Base-by-base conservation (phyloP, 2,888 invertebrate genomes). In the Ophraella communa region DNA sequence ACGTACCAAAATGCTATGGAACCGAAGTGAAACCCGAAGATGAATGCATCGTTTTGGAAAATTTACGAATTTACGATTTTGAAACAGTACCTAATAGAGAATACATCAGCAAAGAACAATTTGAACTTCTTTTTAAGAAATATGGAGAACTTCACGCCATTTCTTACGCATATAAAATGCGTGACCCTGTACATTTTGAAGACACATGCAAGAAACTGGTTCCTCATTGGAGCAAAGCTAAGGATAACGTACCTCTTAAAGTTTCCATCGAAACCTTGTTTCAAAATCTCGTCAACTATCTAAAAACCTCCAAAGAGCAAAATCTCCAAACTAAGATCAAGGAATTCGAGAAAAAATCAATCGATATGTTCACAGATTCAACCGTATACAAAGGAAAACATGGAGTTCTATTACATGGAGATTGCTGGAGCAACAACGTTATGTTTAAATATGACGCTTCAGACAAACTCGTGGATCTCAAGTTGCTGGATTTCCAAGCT, bases 381-480 rank as follows among this genome's bases (percentile, higher is more conserved):
- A 24, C 2, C 2, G 10, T 4, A n/a, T 67, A 64, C 35, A 35
- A 49, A 17, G 67, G 62, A 11, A 17, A 58, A 1, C 8, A 68
- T 52, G 61, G 64, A 2, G 74, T 74, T 14, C 66, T 78, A 24
- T 51, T 70, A n/a, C 78, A 78, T 62, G 77, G 77, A n/a, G 77
- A 78, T 64, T 74, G 70, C 45, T 76, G 75, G 73, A 70, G 71
- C 23, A 73, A 75, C 56, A 78, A 78, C 61, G 69, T 77, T 51
- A 65, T 78, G 67, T 77, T 77, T 62, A 76, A 73, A 67, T 78
- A 75, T 64, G 65, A 73, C 45, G 75, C 59, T 45, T 11, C 55
- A 21, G 11, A 33, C 10, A 62, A 62, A n/a, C 20, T 59, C 5
- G 23, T 27, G 3, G 63, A 67, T 20, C 17, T 69, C 23, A 53